Conservation (phyloP, 2,888 invertebrate genomes). For the Cephus runcator region DNA sequence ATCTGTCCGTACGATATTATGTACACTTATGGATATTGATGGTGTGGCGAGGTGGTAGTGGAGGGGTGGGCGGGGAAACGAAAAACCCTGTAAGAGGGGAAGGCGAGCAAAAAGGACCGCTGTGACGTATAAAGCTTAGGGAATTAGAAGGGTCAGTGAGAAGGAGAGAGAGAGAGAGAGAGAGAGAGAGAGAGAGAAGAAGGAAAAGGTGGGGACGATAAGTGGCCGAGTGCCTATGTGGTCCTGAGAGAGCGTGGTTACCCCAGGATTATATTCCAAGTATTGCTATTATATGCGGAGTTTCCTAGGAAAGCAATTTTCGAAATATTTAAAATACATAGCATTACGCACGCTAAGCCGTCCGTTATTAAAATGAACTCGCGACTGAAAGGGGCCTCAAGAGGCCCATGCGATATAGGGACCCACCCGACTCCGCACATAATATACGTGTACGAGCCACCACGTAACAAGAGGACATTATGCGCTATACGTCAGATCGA, state of each 20-base stretch:
- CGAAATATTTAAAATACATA: conserved; percentile 64
- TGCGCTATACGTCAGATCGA: no score
- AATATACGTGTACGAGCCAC: no score
- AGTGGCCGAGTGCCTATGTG: conserved; percentile 47
- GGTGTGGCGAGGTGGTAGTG: no score
- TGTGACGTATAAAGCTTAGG: no score
- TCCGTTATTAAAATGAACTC: conserved; percentile 46
- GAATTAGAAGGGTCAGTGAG: not conserved
- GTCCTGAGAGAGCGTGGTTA: conserved; percentile 40
- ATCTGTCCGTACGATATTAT: no score
- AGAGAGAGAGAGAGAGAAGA: conserved; percentile 23
- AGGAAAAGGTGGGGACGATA: conserved; percentile 30
- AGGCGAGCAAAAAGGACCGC: no score
- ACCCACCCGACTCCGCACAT: no score
- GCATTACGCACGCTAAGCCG: conserved; percentile 48
- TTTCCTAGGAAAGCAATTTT: conserved; percentile 64
- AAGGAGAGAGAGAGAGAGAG: conserved; percentile 20
- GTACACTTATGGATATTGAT: no score
- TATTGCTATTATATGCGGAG: conserved; percentile 59
- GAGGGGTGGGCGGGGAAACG: not conserved
- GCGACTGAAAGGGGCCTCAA: not conserved
- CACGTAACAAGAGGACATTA: no score
- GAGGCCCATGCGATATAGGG: no score
- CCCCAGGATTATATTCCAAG: conserved; percentile 59
- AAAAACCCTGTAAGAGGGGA: no score